Conservation (phyloP, 2,888 invertebrate species). For the Osmoderma eremita region DNA sequence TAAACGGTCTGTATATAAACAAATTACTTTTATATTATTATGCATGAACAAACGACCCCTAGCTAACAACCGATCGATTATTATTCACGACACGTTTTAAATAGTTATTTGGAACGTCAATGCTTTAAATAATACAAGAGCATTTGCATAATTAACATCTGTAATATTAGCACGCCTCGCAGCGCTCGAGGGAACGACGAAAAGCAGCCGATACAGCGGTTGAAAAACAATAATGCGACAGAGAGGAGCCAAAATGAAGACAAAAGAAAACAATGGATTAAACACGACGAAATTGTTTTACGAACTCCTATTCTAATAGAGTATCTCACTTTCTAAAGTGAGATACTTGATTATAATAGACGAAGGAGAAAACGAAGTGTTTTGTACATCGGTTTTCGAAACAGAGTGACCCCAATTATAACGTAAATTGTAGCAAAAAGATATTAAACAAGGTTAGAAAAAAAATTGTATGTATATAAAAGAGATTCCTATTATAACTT, state of each 20-base stretch:
- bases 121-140: not conserved
- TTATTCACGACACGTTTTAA: too few relatives aligned
- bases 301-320: too few relatives aligned
- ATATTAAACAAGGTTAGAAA: not conserved
- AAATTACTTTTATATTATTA: too few relatives aligned
- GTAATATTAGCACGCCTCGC: not conserved
- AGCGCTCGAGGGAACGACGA: too few relatives aligned
- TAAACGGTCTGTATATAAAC: too few relatives aligned
- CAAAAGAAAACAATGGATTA: not conserved
- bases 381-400: not conserved
- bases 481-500: too few relatives aligned
- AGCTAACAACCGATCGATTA: too few relatives aligned
- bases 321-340: not conserved
- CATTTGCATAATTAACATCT: conserved; percentile 14
- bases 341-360: not conserved
- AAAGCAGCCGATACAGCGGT: too few relatives aligned
- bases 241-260: not conserved
- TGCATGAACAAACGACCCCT: too few relatives aligned
- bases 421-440: not conserved
- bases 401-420: not conserved
- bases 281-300: not conserved
- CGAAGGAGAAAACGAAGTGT: not conserved
- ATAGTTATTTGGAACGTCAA: too few relatives aligned
- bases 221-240: not conserved
- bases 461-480: not conserved